Base-by-base conservation (phyloP, 1,140 invertebrate species). In the Drosophila teissieri region DNA sequence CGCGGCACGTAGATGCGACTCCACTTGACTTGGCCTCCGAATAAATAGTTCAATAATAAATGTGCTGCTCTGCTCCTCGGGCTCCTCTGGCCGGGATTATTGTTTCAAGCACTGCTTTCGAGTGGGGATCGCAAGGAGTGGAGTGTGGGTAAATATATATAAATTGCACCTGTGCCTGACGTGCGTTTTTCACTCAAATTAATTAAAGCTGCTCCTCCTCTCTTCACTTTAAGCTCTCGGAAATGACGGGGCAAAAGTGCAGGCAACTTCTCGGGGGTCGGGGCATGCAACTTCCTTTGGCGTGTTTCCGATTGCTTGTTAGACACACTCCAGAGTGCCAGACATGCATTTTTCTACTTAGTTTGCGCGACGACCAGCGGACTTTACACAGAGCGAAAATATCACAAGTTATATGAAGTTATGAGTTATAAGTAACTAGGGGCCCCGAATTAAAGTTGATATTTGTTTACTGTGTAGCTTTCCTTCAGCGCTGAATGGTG, bases 1-100 rank as follows among this genome's bases (percentile, higher is more conserved):
- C 68, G 62, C 34, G 56, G 78, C 82, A 86, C 82, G 82, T 86
- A 88, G 65, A 63, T 70, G 57, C 63, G 73, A 74, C 54, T 63
- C 65, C 78, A 80, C 78, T 81, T 72, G 72, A 81, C 77, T 76
- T 67, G 67, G 54, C 73, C 63, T 44, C 45, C 45, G 55, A 82
- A 73, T 82, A 72, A 82, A 73, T 82, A 72, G 78, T 83, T 86
- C 84, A 83, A 88, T 89, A 89, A 91, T 91, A 89, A 91, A 91
- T 91, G 84, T 39, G 56, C 60, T 8, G 36, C 60, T 73, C 37
- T 39, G 17, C 42, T 45, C 58, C 88, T 91, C 84, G 1, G 19
- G 1, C 19, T 19, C 58, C 83, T 90, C 85, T 77, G 76, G 86
- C 79, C 39, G 78, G 84, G 84, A 86, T 91, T 91, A 91, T 82